A percentile compares a stretch with the other conserved stretches of the same genome.
phyloP scores from a whole-genome alignment of 2,797 vertebrate species.

The Echeneis naucrates region DNA sequence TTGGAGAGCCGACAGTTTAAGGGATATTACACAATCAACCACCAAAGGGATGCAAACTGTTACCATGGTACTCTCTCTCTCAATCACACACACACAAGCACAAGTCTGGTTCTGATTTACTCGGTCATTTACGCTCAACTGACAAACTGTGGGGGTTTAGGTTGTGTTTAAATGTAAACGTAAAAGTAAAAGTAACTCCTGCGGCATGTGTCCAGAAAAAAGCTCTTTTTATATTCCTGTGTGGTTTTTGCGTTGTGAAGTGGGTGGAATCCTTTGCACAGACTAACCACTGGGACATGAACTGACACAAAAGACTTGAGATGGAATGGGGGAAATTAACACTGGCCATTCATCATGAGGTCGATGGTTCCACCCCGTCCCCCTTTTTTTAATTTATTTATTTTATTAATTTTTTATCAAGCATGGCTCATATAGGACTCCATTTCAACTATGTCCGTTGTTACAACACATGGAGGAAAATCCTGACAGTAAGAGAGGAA shows the following conservation, averaged over 20 bases:
- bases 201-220: slow-evolving; percentile 13
- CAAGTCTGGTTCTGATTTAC: slow-evolving; percentile 29
- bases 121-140: slow-evolving; percentile 29
- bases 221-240: slow-evolving; percentile 25
- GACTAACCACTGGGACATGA: slow-evolving; percentile 20
- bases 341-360: too few relatives aligned
- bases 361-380: too few relatives aligned
- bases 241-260: slow-evolving; percentile 29
- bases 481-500: too few relatives aligned
- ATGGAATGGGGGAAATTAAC: neutral
- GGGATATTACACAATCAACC: slow-evolving; percentile 65
- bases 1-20: slow-evolving; percentile 53
- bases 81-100: slow-evolving; percentile 2
- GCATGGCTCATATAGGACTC: neutral
- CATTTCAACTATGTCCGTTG: neutral
- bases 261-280: slow-evolving; percentile 37
- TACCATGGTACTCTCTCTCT: slow-evolving; percentile 14
- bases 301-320: slow-evolving; percentile 10
- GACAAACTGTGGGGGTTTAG: slow-evolving; percentile 37
- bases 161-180: slow-evolving; percentile 27
- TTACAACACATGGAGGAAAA: neutral
- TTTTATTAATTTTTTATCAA: neutral
- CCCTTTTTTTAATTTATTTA: neutral
- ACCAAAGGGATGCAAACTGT: slow-evolving; percentile 53
- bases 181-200: slow-evolving; percentile 1